These are phyloP conservation scores for Microcaecilia unicolor DNA, from an alignment of 2,797 vertebrate species.

Conservation along the genomic window DNA sequence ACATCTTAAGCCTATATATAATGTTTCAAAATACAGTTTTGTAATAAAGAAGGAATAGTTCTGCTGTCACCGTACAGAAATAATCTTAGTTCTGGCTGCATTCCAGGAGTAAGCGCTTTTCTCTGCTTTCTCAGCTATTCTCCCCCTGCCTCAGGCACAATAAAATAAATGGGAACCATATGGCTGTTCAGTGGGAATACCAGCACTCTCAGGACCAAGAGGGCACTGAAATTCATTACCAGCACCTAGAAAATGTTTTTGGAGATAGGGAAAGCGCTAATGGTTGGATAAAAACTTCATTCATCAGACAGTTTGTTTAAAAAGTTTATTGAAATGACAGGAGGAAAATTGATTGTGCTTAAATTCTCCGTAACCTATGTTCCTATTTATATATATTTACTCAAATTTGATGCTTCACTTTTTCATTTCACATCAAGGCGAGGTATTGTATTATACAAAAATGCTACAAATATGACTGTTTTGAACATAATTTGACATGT, in stretches of 20 bases:
- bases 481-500: too few relatives aligned
- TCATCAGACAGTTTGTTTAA: slow-evolving; percentile 17
- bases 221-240: slow-evolving; percentile 68
- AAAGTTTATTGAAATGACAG: slow-evolving; percentile 9
- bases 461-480: too few relatives aligned
- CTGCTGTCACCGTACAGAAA: slow-evolving; percentile 49
- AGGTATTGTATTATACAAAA: too few relatives aligned
- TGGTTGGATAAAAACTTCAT: slow-evolving; percentile 19
- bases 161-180: slow-evolving; percentile 83
- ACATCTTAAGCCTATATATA: slow-evolving; percentile 14
- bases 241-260: slow-evolving; percentile 35
- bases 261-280: slow-evolving; percentile 27
- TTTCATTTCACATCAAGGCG: too few relatives aligned
- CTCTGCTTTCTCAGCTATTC: slow-evolving; percentile 63
- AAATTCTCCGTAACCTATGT: slow-evolving; percentile 11
- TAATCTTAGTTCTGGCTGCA: slow-evolving; percentile 49
- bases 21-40: slow-evolving; percentile 19
- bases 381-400: too few relatives aligned
- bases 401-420: too few relatives aligned
- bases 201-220: slow-evolving; percentile 39
- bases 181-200: slow-evolving; percentile 60
- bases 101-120: slow-evolving; percentile 52
- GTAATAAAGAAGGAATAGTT: slow-evolving; percentile 22
- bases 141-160: slow-evolving; percentile 69
- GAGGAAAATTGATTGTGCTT: slow-evolving; percentile 24